phyloP scores from a whole-genome alignment of 2,797 vertebrate species.

The Pantherophis alleghaniensis region DNA sequence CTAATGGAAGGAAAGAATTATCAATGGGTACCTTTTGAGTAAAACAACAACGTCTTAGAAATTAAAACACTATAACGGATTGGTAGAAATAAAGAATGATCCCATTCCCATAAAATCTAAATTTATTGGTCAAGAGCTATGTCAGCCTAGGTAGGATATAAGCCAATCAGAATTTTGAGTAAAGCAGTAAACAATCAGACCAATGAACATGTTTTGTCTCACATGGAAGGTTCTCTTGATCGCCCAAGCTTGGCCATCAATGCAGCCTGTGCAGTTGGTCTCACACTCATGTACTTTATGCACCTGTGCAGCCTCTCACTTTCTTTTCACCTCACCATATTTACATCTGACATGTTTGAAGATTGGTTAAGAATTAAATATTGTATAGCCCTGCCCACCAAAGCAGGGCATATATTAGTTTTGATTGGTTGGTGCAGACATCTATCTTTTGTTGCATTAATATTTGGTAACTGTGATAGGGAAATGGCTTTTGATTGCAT shows the following conservation, averaged over 20 bases:
- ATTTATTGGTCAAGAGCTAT: not conserved
- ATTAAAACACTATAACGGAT: not conserved
- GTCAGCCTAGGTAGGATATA: not conserved
- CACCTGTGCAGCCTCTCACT: not conserved
- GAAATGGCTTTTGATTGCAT: not conserved
- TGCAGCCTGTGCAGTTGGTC: not conserved
- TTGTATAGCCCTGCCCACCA: not conserved
- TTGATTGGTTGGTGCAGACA: not conserved
- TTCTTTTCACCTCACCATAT: not conserved
- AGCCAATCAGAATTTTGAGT: not conserved
- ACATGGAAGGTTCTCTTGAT: not conserved
- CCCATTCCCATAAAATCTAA: not conserved
- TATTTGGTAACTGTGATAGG: not conserved
- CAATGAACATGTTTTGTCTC: not conserved
- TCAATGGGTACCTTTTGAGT: not conserved
- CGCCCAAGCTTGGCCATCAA: not conserved
- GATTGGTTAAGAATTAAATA: not conserved
- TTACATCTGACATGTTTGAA: not conserved
- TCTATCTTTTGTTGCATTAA: not conserved
- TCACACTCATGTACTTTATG: not conserved
- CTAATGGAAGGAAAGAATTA: not conserved
- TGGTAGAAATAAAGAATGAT: not conserved
- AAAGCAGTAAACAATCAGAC: not conserved
- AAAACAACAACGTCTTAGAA: not conserved
- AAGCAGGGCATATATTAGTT: not conserved